Evolutionary conservation across 1,140 invertebrate species (phyloP).

Genomic region (Paraescarpia echinospica): DNA sequence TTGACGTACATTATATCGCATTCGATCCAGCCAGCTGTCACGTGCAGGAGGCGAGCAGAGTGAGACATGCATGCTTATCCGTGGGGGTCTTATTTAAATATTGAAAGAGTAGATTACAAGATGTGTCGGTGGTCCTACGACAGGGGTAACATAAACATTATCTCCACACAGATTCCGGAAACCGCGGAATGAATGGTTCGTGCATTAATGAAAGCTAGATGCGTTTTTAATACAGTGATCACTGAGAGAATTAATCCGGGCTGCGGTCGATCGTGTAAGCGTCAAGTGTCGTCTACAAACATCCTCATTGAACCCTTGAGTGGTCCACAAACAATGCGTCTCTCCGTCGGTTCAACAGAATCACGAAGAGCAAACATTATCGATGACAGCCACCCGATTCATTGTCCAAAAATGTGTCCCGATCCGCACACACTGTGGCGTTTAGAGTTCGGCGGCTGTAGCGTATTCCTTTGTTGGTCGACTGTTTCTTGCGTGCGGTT

Average conservation of each 20-base stretch:
- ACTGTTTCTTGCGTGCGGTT: slow-evolving; percentile 1
- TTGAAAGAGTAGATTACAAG: neutral
- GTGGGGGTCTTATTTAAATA: neutral
- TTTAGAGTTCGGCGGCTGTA: neutral
- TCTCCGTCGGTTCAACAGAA: neutral
- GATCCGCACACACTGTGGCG: neutral
- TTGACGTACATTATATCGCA: neutral
- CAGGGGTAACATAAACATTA: neutral
- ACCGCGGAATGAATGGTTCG: neutral
- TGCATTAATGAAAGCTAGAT: neutral
- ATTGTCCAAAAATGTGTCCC: neutral
- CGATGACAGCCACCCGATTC: neutral
- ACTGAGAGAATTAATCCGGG: neutral
- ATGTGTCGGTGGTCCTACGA: neutral
- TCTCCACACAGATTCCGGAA: neutral
- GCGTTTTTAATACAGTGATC: neutral
- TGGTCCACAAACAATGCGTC: neutral
- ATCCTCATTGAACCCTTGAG: neutral
- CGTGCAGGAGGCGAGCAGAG: neutral
- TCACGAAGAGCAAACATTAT: neutral
- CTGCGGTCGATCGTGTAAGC: neutral
- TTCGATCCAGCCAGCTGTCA: neutral
- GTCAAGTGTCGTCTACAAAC: neutral
- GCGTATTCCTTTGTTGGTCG: neutral
- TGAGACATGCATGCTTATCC: neutral